Evolutionary conservation across 2,888 invertebrate genomes (phyloP), one percentile per base, ranked within the genome.

Genomic region (Nomada flava): DNA sequence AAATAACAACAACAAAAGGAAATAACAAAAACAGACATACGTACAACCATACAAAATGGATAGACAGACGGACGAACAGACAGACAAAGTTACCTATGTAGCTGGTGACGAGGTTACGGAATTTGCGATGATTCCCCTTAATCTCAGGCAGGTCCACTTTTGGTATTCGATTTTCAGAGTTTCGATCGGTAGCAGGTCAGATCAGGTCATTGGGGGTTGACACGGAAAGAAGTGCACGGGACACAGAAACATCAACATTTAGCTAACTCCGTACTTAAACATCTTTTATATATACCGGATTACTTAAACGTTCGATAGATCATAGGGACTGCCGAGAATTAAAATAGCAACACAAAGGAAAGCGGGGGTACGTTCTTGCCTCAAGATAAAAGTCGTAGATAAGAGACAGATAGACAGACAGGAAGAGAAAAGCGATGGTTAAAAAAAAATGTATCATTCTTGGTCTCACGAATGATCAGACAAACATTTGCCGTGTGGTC

Each of bases 31-130:
- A 80, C 55, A 69, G 76, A 83, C 65, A 57, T 76, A 86, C 75
- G 74, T 78, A 85, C 85, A 82, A 87, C 72, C 83, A 86, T 84
- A 89, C 74, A 86, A 86, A 84, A 86, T 69, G 81, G 85, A 89
- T 77, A 87, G 85, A 90, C 88, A 84, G 86, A 90, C 79, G 82
- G 78, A 88, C 82, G 89, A 84, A 91, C 87, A 91, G 88, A 90
- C 87, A 91, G 89, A 89, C 80, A 92, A 88, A 91, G 91, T 96
- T 98, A 99, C 99, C 99, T 98, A 99, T 98, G 95, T 98, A 98
- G 96, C 98, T 98, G 96, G 98, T 98, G 95, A 99, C 99, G 96
- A 99, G 97, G 95, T 98, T 99, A 96, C 99, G 97, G 97, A 99
- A 99, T 96, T 99, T 99, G 96, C 98, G 98, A 96, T 98, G 98